phyloP scores from a whole-genome alignment of 2,113 vertebrate species.

The Amia ocellicauda region DNA sequence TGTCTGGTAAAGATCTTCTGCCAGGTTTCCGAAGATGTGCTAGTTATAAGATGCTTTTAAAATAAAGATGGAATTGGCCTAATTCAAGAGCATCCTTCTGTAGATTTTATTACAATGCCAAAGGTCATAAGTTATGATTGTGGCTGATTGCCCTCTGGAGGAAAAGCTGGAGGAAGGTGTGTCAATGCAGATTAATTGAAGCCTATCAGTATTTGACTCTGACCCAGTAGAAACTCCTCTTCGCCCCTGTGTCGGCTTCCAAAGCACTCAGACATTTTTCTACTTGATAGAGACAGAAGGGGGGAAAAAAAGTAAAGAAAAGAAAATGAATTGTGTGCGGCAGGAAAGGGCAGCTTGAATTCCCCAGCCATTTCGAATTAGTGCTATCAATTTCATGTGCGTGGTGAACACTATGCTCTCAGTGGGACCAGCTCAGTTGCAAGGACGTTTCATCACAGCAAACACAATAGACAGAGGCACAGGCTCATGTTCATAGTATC shows the following conservation, averaged over 20 bases:
- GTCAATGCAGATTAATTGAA: constrained; percentile 37
- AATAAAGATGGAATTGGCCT: too few relatives aligned
- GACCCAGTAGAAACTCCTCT: constrained; percentile 35
- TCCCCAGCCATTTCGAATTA: constrained; percentile 38
- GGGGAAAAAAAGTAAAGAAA: neutral
- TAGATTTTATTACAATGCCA: neutral
- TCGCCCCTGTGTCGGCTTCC: constrained; percentile 28
- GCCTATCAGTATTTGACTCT: constrained; percentile 29
- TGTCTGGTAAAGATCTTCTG: neutral
- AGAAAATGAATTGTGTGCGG: neutral
- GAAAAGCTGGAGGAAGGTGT: constrained; percentile 31
- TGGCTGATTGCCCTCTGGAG: neutral
- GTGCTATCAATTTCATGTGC: constrained; percentile 54
- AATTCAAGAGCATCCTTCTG: neutral
- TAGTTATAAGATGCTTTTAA: neutral
- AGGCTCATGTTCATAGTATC: constrained; percentile 38
- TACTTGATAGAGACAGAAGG: neutral
- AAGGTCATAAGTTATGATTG: neutral
- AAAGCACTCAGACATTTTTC: neutral
- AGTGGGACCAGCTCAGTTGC: constrained; percentile 40
- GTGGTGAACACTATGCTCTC: constrained; percentile 52
- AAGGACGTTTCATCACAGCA: constrained; percentile 25
- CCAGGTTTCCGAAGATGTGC: neutral
- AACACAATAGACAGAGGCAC: constrained; percentile 15
- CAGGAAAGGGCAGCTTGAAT: constrained; percentile 22